phyloP scores from a whole-genome alignment of 2,888 invertebrate species.

The Melitaea athalia region DNA sequence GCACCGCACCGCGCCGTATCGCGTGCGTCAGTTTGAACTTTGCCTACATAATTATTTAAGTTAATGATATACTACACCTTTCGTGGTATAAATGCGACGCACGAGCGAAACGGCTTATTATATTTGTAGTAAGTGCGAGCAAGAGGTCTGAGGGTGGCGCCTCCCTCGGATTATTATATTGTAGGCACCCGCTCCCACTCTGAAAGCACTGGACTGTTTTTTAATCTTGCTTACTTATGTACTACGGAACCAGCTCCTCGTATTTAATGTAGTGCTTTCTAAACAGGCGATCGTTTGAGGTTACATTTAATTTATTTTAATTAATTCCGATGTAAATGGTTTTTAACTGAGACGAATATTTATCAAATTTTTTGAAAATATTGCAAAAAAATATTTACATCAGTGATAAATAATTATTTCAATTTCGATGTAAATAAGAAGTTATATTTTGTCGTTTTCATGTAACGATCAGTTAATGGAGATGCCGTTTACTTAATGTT shows the following conservation, averaged over 20 bases:
- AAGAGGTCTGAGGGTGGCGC: slow-evolving; percentile 54
- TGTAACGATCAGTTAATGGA: no score
- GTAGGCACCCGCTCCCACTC: slow-evolving; percentile 50
- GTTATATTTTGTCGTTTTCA: no score
- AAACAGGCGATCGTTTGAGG: slow-evolving; percentile 5
- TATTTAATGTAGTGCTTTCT: slow-evolving; percentile 20
- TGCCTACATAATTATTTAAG: slow-evolving; percentile 77
- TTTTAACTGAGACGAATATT: background rate
- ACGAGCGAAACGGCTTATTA: slow-evolving; percentile 46
- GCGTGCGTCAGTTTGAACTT: slow-evolving; percentile 42
- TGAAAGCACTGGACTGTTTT: slow-evolving; percentile 60
- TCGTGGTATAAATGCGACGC: slow-evolving; percentile 62
- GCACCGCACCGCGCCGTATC: slow-evolving; percentile 42
- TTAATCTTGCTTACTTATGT: slow-evolving; percentile 71
- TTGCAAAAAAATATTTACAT: background rate
- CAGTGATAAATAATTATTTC: background rate
- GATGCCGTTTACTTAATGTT: no score
- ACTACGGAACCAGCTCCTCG: slow-evolving; percentile 36
- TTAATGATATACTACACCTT: slow-evolving; percentile 78
- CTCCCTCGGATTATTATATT: slow-evolving; percentile 60
- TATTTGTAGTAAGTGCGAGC: slow-evolving; percentile 41
- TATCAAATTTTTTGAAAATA: background rate
- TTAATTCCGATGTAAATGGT: background rate
- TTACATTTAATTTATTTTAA: slow-evolving; percentile 10
- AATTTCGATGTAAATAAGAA: no score